Percentiles rank a stretch among this genome's conserved stretches.
Conservation (phyloP, 1,140 invertebrate species). For the Heliconius himera region DNA sequence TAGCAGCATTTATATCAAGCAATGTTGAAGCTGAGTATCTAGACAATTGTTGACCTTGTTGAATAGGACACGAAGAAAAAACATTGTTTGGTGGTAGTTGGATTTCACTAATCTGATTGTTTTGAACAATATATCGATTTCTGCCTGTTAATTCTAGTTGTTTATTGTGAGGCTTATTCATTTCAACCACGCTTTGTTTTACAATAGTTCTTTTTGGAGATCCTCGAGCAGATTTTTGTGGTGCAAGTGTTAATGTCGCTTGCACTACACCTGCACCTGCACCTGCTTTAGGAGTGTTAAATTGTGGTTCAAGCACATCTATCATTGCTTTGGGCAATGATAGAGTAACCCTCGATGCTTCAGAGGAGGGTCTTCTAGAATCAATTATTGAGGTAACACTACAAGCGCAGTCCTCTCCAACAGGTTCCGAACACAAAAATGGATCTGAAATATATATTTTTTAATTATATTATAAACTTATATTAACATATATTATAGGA, state of each 20-base stretch:
- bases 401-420: constrained; percentile 75
- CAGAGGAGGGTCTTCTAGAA: constrained; percentile 79
- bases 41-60: constrained; percentile 79
- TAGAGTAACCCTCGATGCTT: constrained; percentile 76
- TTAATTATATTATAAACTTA: neutral
- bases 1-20: constrained; percentile 74
- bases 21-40: constrained; percentile 83
- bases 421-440: constrained; percentile 73
- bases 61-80: constrained; percentile 73
- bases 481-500: neutral
- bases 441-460: constrained; percentile 68
- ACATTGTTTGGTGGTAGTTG: constrained; percentile 73
- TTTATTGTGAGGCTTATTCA: constrained; percentile 72
- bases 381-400: constrained; percentile 77
- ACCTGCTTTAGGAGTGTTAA: constrained; percentile 61
- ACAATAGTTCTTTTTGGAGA: constrained; percentile 76
- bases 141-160: constrained; percentile 75
- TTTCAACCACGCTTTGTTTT: constrained; percentile 76
- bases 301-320: constrained; percentile 76
- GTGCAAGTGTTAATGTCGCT: constrained; percentile 76
- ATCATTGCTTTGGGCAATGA: constrained; percentile 76
- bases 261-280: constrained; percentile 66
- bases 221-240: constrained; percentile 72
- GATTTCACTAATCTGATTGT: constrained; percentile 81
- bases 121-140: constrained; percentile 80